Evolutionary conservation across 2,797 vertebrate species (phyloP).

Genomic region (Heliangelus exortis): DNA sequence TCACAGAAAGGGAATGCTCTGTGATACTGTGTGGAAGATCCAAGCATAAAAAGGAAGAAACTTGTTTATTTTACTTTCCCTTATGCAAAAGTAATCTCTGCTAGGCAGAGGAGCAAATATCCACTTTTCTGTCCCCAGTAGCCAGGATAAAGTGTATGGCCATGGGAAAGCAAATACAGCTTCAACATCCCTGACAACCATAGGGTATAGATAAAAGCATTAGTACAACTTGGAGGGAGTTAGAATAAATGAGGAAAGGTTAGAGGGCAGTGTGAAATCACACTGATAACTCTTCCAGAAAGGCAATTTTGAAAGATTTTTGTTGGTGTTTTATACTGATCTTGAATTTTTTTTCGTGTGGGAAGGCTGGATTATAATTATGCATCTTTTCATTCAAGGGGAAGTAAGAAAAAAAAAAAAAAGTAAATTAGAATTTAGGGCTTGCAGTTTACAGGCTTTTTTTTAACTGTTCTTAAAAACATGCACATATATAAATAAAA

Average conservation of each 20-base stretch:
- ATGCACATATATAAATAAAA: background rate
- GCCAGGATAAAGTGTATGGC: slow-evolving; percentile 16
- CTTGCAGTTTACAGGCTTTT: background rate
- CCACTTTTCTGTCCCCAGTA: background rate
- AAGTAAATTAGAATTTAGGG: background rate
- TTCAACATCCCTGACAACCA: slow-evolving; percentile 3
- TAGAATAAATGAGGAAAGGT: background rate
- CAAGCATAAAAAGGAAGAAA: background rate
- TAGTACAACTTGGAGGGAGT: background rate
- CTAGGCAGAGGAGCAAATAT: background rate
- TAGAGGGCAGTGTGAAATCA: slow-evolving; percentile 32
- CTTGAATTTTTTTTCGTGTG: background rate
- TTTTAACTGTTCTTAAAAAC: background rate
- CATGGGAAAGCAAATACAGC: background rate
- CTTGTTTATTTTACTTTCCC: background rate
- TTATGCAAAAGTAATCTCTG: background rate
- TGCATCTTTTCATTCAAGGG: background rate
- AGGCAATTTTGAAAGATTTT: background rate
- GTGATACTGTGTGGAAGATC: background rate
- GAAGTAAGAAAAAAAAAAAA: background rate
- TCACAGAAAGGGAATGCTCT: background rate
- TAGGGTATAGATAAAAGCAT: background rate
- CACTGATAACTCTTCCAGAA: background rate
- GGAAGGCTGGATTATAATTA: background rate
- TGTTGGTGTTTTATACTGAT: background rate